These are phyloP conservation scores for Coranthus polyacanthus DNA, from an alignment of 2,797 vertebrate genomes.

Conservation along the genomic window DNA sequence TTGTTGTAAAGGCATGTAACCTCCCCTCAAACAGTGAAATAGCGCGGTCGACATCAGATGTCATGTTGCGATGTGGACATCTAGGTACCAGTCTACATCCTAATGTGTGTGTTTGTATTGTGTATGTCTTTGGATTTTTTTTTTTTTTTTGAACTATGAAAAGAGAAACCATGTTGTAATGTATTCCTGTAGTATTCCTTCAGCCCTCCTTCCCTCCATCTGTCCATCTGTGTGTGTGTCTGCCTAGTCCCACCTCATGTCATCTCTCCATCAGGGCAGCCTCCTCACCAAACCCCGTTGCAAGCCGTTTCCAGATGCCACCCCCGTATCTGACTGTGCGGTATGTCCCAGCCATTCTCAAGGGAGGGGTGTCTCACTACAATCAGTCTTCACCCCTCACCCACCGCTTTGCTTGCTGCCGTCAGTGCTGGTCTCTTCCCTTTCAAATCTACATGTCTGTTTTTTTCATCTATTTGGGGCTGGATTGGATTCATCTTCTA, in stretches of 20 bases:
- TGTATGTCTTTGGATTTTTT: slow-evolving; percentile 21
- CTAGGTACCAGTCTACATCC: background rate
- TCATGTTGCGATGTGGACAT: background rate
- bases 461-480: slow-evolving; percentile 38
- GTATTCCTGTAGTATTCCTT: slow-evolving; percentile 23
- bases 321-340: slow-evolving; percentile 88
- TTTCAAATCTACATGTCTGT: slow-evolving; percentile 60
- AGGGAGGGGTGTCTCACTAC: slow-evolving; percentile 67
- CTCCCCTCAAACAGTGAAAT: background rate
- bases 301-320: slow-evolving; percentile 88
- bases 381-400: slow-evolving; percentile 70
- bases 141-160: too few relatives aligned
- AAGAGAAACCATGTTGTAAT: slow-evolving; percentile 22
- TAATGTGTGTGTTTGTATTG: slow-evolving; percentile 4
- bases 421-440: slow-evolving; percentile 59
- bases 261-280: slow-evolving; percentile 91
- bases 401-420: slow-evolving; percentile 68
- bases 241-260: slow-evolving; percentile 84
- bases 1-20: too few relatives aligned
- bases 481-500: slow-evolving; percentile 46
- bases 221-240: slow-evolving; percentile 67
- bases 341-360: slow-evolving; percentile 85
- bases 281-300: slow-evolving; percentile 88
- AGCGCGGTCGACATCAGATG: background rate
- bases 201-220: slow-evolving; percentile 63